These are phyloP conservation scores for Takifugu rubripes DNA, from an alignment of 2,797 vertebrate species.

Conservation along the genomic window DNA sequence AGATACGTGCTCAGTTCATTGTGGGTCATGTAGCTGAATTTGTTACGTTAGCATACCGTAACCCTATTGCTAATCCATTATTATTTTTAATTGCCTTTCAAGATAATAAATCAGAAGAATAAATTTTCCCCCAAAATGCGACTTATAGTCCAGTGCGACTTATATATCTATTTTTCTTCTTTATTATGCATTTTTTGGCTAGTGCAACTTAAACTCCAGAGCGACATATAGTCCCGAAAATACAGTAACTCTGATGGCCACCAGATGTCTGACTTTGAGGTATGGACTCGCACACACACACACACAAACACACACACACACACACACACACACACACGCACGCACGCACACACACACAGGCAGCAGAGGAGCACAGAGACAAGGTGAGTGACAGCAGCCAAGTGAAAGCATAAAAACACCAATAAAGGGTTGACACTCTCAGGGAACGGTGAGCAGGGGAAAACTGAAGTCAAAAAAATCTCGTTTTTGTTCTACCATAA, in stretches of 20 bases:
- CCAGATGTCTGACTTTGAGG: slow-evolving; percentile 61
- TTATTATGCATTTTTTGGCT: no score
- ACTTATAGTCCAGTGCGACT: no score
- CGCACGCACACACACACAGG: slow-evolving; percentile 15
- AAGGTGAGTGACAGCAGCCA: slow-evolving; percentile 13
- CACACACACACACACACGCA: slow-evolving; percentile 15
- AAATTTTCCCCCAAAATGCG: no score
- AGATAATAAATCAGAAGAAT: no score
- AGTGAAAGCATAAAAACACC: slow-evolving; percentile 8
- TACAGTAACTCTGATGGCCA: slow-evolving; percentile 60
- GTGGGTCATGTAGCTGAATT: no score
- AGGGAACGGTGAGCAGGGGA: background rate
- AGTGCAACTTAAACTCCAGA: no score
- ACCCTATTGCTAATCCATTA: no score
- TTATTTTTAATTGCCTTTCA: no score
- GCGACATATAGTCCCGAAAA: no score
- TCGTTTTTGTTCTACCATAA: background rate
- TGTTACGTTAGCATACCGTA: no score
- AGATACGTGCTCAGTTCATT: no score
- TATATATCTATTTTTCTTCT: no score
- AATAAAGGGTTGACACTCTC: slow-evolving; percentile 8
- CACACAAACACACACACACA: slow-evolving; percentile 25
- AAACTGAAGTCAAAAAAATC: background rate
- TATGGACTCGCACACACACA: slow-evolving; percentile 32
- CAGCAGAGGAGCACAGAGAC: slow-evolving; percentile 14